phyloP scores from a whole-genome alignment of 2,888 invertebrate species.

The Pelosia muscerda region DNA sequence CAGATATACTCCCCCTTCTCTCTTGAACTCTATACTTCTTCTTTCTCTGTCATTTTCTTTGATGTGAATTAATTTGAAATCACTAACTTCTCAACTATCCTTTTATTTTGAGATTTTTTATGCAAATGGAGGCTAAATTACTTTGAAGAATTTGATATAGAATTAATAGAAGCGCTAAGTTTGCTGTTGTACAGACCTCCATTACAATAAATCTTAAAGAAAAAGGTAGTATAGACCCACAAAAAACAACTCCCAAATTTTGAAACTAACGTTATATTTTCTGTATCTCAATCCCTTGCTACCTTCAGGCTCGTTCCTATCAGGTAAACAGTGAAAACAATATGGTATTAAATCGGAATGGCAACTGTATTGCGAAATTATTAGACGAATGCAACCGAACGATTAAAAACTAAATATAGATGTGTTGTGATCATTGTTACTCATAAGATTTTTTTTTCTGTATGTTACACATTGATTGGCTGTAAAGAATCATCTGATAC shows the following conservation, averaged over 20 bases:
- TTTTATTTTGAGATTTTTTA: constrained; percentile 56
- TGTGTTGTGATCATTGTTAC: constrained; percentile 78
- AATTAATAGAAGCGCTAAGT: not conserved
- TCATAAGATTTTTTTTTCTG: constrained; percentile 60
- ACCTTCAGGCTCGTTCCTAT: constrained; percentile 94
- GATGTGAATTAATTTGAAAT: constrained; percentile 47
- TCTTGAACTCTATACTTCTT: constrained; percentile 46
- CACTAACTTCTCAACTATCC: constrained; percentile 44
- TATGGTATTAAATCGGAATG: constrained; percentile 83
- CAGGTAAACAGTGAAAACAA: constrained; percentile 90
- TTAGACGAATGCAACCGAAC: constrained; percentile 81
- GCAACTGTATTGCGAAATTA: constrained; percentile 83
- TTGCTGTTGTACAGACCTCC: constrained; percentile 35
- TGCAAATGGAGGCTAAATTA: constrained; percentile 53
- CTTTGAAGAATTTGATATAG: constrained; percentile 6
- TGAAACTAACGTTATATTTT: constrained; percentile 86
- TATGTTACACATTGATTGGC: constrained; percentile 77
- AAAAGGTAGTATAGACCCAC: constrained; percentile 55
- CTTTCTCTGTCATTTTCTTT: constrained; percentile 60
- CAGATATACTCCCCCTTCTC: constrained; percentile 64
- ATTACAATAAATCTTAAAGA: constrained; percentile 51
- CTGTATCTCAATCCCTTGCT: constrained; percentile 89
- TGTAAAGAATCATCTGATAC: constrained; percentile 63
- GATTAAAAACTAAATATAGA: constrained; percentile 66
- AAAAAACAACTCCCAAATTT: constrained; percentile 62